A percentile compares a stretch with the other conserved stretches of the same genome.
These are phyloP conservation scores for Druon quercuslanigerum DNA, from an alignment of 1,140 invertebrate species.

Conservation along the genomic window DNA sequence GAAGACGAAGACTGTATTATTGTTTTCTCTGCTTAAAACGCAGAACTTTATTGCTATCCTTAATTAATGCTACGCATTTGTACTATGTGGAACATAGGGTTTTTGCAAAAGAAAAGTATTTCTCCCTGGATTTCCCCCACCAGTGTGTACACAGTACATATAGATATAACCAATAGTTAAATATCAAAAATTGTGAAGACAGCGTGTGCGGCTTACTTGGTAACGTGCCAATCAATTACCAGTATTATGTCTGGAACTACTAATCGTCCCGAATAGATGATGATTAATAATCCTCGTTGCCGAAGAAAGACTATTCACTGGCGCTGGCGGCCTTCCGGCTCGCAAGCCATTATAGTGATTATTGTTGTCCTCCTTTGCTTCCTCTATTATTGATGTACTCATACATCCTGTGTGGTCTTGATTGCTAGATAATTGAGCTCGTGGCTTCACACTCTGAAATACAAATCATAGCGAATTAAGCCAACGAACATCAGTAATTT, in stretches of 20 bases:
- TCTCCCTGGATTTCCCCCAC: constrained; percentile 18
- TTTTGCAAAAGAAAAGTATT: constrained; percentile 23
- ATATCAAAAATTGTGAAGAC: constrained; percentile 55
- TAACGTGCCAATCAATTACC: constrained; percentile 58
- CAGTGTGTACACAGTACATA: constrained; percentile 26
- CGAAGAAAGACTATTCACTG: constrained; percentile 81
- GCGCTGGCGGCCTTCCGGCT: constrained; percentile 69
- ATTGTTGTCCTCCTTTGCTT: constrained; percentile 64
- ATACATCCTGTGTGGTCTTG: constrained; percentile 57
- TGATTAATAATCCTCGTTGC: constrained; percentile 85
- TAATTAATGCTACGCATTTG: constrained; percentile 39
- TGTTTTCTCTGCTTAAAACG: constrained; percentile 53
- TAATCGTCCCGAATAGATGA: constrained; percentile 82
- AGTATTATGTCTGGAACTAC: constrained; percentile 70
- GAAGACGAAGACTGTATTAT: constrained; percentile 27
- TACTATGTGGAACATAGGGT: constrained; percentile 37
- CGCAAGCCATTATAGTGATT: constrained; percentile 61
- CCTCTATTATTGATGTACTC: constrained; percentile 57
- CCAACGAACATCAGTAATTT: too few relatives aligned
- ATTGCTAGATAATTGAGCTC: constrained; percentile 63
- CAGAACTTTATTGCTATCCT: constrained; percentile 54
- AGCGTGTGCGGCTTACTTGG: constrained; percentile 61
- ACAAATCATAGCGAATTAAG: not conserved
- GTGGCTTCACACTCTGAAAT: constrained; percentile 65
- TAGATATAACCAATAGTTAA: constrained; percentile 41